phyloP scores from a whole-genome alignment of 2,888 invertebrate genomes.

The Synergus laeviventris region DNA sequence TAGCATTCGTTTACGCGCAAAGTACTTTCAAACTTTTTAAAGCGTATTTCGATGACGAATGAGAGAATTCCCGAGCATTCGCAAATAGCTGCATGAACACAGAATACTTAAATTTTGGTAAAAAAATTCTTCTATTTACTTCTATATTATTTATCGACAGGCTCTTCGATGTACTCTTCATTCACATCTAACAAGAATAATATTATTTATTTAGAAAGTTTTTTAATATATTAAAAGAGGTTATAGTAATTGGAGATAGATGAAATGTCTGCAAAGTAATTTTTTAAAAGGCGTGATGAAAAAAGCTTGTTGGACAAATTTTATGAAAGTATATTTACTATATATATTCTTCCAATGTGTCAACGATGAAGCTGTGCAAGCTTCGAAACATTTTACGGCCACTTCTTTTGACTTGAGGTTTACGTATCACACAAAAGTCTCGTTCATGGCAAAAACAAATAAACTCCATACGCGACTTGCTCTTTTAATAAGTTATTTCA shows the following conservation, averaged over 20 bases:
- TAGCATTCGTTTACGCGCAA: conserved; percentile 43
- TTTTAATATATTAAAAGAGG: background rate
- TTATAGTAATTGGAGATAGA: background rate
- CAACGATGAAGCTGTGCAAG: background rate
- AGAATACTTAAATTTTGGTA: conserved; percentile 49
- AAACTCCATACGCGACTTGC: background rate
- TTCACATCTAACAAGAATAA: rapidly evolving
- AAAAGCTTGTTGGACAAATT: background rate
- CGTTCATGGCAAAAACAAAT: conserved; percentile 20
- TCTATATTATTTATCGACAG: background rate
- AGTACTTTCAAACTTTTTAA: conserved; percentile 48
- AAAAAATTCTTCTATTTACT: background rate
- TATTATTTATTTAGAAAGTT: background rate
- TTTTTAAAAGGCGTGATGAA: background rate
- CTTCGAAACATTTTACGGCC: background rate
- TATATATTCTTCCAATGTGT: background rate
- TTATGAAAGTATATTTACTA: background rate
- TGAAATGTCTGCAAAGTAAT: background rate
- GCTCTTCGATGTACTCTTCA: background rate
- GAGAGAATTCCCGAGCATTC: conserved; percentile 48
- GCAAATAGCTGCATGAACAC: conserved; percentile 51
- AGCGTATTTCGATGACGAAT: conserved; percentile 49
- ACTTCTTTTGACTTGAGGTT: conserved; percentile 8
- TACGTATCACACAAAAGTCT: background rate
- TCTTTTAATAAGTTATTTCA: conserved; percentile 6